A percentile compares a stretch with the other conserved stretches of the same genome.
phyloP scores from a whole-genome alignment of 1,140 invertebrate genomes.

The Popillia japonica region DNA sequence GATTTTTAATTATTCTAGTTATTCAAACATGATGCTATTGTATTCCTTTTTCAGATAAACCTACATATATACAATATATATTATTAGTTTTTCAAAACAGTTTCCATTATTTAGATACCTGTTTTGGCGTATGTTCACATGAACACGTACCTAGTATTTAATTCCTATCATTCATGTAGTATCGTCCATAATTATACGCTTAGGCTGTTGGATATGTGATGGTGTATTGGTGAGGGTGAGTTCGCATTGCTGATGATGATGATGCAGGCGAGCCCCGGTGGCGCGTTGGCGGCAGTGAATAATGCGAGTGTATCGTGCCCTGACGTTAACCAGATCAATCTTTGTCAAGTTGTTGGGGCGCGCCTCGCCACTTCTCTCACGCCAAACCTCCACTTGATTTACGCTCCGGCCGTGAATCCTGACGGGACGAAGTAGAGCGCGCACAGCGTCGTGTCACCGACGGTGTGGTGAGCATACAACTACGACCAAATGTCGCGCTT shows the following conservation, averaged over 20 bases:
- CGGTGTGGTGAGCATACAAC: not conserved
- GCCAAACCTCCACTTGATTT: slow-evolving; percentile 56
- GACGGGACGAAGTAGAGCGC: slow-evolving; percentile 7
- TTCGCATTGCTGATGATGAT: slow-evolving; percentile 4
- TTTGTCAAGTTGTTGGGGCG: slow-evolving; percentile 54
- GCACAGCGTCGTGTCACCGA: slow-evolving; percentile 7
- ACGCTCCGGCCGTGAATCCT: slow-evolving; percentile 41
- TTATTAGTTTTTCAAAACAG: too few species aligned
- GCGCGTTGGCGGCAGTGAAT: slow-evolving; percentile 51
- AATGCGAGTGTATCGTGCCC: slow-evolving; percentile 55
- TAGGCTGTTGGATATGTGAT: not conserved
- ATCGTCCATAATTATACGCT: not conserved
- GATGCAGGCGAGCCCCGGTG: slow-evolving; percentile 25
- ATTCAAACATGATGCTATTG: too few species aligned
- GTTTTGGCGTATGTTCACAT: too few species aligned
- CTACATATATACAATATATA: too few species aligned
- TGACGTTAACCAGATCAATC: slow-evolving; percentile 54
- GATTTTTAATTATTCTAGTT: too few species aligned
- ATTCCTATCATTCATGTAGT: not conserved
- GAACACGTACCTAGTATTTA: too few species aligned
- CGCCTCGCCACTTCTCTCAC: slow-evolving; percentile 51
- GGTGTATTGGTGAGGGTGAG: slow-evolving; percentile 9
- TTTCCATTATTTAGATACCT: too few species aligned
- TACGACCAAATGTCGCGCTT: slow-evolving; percentile 4
- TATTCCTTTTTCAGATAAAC: too few species aligned